Evolutionary conservation across 1,140 invertebrate genomes (phyloP).

Genomic region (Octopus bimaculoides): DNA sequence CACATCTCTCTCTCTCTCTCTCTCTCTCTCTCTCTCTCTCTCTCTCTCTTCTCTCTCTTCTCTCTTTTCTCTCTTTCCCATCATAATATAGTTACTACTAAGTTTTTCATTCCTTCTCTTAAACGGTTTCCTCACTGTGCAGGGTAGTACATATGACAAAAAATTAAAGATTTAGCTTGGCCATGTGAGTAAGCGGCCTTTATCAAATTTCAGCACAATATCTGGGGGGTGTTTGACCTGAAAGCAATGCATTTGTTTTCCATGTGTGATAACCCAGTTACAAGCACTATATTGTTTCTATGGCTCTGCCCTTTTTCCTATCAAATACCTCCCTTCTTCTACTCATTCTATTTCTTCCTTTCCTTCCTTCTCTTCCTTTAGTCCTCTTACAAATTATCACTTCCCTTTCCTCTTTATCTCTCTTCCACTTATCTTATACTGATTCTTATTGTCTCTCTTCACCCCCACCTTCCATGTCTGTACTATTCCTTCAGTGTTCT

Average conservation of each 20-base stretch:
- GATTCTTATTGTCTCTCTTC: not conserved
- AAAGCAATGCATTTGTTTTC: too few species aligned
- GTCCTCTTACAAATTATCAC: not conserved
- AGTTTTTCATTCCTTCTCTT: too few species aligned
- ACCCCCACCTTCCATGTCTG: not conserved
- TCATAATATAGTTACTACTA: too few species aligned
- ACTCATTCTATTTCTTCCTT: slow-evolving; percentile 12
- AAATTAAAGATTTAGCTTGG: too few species aligned
- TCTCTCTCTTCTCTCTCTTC: not conserved
- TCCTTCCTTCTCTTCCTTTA: slow-evolving; percentile 11
- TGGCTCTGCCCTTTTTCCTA: too few species aligned
- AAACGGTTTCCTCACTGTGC: too few species aligned
- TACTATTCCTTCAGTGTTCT: not conserved
- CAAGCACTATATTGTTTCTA: too few species aligned
- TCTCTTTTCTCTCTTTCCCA: not conserved
- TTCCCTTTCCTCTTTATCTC: not conserved
- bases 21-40: slow-evolving; percentile 12
- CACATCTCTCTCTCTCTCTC: slow-evolving; percentile 10
- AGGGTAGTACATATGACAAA: too few species aligned
- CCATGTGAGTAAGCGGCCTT: too few species aligned
- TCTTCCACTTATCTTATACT: not conserved
- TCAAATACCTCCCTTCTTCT: not conserved
- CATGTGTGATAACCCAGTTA: too few species aligned
- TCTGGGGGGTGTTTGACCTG: too few species aligned
- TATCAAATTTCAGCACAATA: too few species aligned